These are phyloP conservation scores for Himantopus leucocephalus DNA, from an alignment of 2,113 vertebrate genomes.

Conservation along the genomic window DNA sequence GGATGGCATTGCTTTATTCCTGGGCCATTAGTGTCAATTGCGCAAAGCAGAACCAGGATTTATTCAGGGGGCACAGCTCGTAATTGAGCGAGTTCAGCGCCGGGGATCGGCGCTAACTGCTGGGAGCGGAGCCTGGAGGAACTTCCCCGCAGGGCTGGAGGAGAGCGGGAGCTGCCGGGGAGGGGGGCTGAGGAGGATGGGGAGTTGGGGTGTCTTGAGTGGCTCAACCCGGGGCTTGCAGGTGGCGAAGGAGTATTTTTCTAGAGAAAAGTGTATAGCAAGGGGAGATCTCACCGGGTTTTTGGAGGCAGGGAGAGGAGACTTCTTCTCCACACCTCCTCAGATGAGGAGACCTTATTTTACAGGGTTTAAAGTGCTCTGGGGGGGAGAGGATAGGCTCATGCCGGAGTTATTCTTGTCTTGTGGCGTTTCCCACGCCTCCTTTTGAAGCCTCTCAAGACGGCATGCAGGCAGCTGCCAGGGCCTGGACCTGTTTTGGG, in stretches of 20 bases:
- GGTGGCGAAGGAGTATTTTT: neutral
- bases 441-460: neutral
- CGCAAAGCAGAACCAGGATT: slow-evolving; percentile 71
- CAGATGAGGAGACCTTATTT: neutral
- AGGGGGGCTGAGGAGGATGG: neutral
- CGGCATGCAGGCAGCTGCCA: neutral
- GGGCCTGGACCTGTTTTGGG: neutral
- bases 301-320: neutral
- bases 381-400: neutral
- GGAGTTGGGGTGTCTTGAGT: neutral
- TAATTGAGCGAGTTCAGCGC: slow-evolving; percentile 49
- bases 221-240: neutral
- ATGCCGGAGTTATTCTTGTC: neutral
- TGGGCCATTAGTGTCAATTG: slow-evolving; percentile 74
- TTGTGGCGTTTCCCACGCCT: neutral
- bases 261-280: neutral
- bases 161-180: neutral
- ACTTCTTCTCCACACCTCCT: neutral
- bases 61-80: slow-evolving; percentile 65
- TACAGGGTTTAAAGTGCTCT: neutral
- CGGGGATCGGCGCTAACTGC: neutral
- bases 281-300: neutral
- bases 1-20: slow-evolving; percentile 71
- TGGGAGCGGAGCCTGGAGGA: neutral
- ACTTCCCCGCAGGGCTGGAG: neutral